Evolutionary conservation across 1,140 invertebrate genomes (phyloP), one percentile per base, ranked within the genome.

Genomic region (Drosophila grimshawi): DNA sequence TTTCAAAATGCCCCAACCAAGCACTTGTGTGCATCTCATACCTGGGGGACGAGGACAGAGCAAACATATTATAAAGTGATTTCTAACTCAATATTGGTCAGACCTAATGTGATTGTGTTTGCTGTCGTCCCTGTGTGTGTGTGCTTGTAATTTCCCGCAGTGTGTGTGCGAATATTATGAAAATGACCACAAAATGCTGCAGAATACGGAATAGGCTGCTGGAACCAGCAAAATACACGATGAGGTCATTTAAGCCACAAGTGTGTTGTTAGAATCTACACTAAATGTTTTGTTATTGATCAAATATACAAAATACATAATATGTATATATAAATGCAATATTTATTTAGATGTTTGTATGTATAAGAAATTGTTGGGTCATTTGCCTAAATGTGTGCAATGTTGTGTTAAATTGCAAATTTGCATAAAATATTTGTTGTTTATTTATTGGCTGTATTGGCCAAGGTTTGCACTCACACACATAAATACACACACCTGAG

Each of bases 351-450:
- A 37, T 7, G 10, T 41, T 41, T 41, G 7, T 41, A 41, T 64
- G 56, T 62, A 33, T 33, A 33, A 45, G 56, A 19, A 35, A 19
- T 29, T 72, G 32, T 71, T 71, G 43, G 63, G 59, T 35, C 32
- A 59, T 56, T 59, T 60, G 51, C 30, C 37, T 46, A 43, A 27
- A 27, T 63, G 59, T 57, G 68, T 45, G 7, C 57, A 89, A 89
- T 89, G 85, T 80, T 89, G 80, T 89, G 85, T 85, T 89, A 89
- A 89, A 89, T 89, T 88, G 85, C 89, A 88, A 88, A 89, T 88
- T 88, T 88, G 85, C 85, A 88, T 88, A 88, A 78, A 88, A 88
- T 89, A 89, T 89, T 89, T 75, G 67, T 75, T 86, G 80, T 83
- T 88, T 86, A 88, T 86, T 86, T 86, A 88, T 86, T 77, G 83